These are phyloP conservation scores for Hydraecia micacea DNA, from an alignment of 2,888 invertebrate species.

Conservation along the genomic window DNA sequence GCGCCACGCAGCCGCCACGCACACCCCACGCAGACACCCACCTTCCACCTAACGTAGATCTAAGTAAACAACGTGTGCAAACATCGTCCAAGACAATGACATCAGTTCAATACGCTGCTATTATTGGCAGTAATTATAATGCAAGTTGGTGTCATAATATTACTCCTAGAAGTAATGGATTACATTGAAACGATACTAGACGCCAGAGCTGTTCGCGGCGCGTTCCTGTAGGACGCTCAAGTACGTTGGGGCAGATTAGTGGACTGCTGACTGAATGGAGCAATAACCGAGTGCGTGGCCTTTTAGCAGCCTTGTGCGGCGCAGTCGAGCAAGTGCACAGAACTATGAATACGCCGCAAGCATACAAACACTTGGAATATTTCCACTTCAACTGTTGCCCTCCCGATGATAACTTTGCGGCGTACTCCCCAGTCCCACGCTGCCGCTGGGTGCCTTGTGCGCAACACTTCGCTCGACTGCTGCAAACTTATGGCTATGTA, in stretches of 20 bases:
- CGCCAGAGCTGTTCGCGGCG: background rate
- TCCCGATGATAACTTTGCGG: background rate
- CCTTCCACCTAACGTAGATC: conserved; percentile 22
- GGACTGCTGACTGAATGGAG: conserved; percentile 25
- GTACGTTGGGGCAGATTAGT: conserved; percentile 5
- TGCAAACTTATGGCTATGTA: conserved; percentile 5
- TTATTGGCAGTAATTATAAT: background rate
- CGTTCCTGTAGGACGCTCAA: background rate
- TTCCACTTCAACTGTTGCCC: background rate
- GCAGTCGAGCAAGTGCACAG: conserved; percentile 5
- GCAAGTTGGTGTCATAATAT: background rate
- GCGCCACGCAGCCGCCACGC: conserved; percentile 23
- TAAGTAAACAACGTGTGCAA: conserved; percentile 30
- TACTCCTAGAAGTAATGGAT: conserved; percentile 1
- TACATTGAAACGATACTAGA: background rate
- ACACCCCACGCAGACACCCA: conserved; percentile 3
- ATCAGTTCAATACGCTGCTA: conserved; percentile 3
- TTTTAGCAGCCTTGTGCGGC: conserved; percentile 2
- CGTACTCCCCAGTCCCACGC: background rate
- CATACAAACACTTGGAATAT: background rate
- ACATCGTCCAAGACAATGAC: conserved; percentile 34
- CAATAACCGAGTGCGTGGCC: conserved; percentile 31
- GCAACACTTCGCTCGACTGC: conserved; percentile 5
- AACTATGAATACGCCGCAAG: background rate
- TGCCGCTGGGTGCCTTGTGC: background rate